Evolutionary conservation across 2,888 invertebrate species (phyloP).

Genomic region (Sisyra terminalis): DNA sequence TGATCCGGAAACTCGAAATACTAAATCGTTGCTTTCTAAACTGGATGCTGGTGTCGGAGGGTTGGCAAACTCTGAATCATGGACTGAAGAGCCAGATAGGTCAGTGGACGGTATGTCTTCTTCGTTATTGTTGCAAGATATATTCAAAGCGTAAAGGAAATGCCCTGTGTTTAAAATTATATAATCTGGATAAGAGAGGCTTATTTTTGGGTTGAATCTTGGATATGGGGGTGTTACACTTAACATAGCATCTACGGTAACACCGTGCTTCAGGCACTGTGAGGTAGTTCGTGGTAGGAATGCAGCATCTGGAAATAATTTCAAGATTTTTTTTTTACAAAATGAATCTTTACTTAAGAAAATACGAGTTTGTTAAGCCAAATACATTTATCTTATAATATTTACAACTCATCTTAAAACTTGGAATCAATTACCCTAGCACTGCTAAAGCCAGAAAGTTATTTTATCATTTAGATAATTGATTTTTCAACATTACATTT

Average conservation of each 20-base stretch:
- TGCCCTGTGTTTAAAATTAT: constrained; percentile 28
- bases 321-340: neutral
- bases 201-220: constrained; percentile 23
- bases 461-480: too few species aligned
- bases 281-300: neutral
- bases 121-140: constrained; percentile 17
- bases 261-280: constrained; percentile 69
- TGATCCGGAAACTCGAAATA: neutral
- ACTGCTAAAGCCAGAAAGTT: too few species aligned
- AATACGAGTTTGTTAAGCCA: too few species aligned
- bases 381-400: too few species aligned
- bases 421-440: too few species aligned
- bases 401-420: too few species aligned
- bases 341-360: neutral
- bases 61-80: too few species aligned
- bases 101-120: too few species aligned
- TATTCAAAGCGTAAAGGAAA: constrained; percentile 26
- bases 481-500: too few species aligned
- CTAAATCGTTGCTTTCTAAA: neutral
- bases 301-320: neutral
- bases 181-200: constrained; percentile 25
- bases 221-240: constrained; percentile 78
- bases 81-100: too few species aligned
- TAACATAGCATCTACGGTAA: constrained; percentile 83
- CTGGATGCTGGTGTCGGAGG: neutral